Evolutionary conservation across 2,888 invertebrate genomes (phyloP), one percentile per base, ranked within the genome.

Genomic region (Zygaena filipendulae): DNA sequence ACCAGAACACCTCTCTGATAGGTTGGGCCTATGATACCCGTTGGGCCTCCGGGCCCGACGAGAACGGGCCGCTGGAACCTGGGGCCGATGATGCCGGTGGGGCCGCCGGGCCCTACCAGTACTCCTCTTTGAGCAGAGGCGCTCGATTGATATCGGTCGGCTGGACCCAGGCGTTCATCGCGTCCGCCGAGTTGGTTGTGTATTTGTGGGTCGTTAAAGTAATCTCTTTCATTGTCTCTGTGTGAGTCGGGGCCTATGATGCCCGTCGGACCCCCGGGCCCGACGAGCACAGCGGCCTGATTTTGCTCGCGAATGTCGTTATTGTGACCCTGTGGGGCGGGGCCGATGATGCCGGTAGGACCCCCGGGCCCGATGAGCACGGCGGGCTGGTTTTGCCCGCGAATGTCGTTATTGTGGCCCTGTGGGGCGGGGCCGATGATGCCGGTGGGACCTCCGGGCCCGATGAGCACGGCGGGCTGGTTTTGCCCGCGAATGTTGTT

Each of bases 211-310:
- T 19, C 80, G 38, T 11, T 80, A 47, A 3, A 11, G 11, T 13
- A 12, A 11, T 3, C 11, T 13, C 11, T n/a, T n/a, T n/a, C n/a
- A n/a, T n/a, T n/a, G n/a, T n/a, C n/a, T 25, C 4, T 21, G 18
- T 10, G 9, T 25, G 9, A 13, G 20, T 21, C 9, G 30, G 56
- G 39, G 25, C 68, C 72, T 20, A 70, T 54, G 9, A 63, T 47
- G 12, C 80, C 81, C 0, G 79, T 77, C 3, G 82, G 81, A 11
- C 83, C 82, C 2, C 59, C 61, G 3, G 68, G 69, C 13, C 70
- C 67, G 2, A 58, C 56, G 12, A 67, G 43, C 19, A 68, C 29
- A 7, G 27, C 24, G 12, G 25, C 34, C n/a, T 38, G 39, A 9
- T 42, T 25, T 14, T 24, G 30, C 22, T 29, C 32, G 22, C 27